A percentile compares a stretch with the other conserved stretches of the same genome.
Evolutionary conservation across 1,140 invertebrate species (phyloP).

Genomic region (Dufourea novaeangliae): DNA sequence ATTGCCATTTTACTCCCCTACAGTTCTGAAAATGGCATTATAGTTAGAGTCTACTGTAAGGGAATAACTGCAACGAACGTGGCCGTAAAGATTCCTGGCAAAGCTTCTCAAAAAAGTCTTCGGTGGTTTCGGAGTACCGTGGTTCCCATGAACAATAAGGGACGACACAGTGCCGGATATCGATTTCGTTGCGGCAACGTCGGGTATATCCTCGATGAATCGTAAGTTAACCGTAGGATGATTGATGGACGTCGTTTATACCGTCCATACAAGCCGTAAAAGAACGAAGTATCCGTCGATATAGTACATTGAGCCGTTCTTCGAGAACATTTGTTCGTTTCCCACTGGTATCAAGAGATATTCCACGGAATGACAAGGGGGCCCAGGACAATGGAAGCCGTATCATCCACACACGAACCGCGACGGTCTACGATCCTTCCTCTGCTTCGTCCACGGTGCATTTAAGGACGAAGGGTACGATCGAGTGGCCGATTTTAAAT

Average conservation of each 20-base stretch:
- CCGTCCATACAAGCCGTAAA: conserved; percentile 26
- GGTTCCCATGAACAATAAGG: background rate
- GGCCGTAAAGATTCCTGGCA: background rate
- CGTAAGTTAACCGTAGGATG: conserved; percentile 35
- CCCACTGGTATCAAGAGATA: conserved; percentile 71
- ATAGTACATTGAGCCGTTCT: conserved; percentile 53
- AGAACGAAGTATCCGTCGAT: conserved; percentile 22
- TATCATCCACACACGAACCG: conserved; percentile 48
- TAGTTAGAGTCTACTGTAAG: no score
- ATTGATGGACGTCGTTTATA: conserved; percentile 59
- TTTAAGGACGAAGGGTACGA: conserved; percentile 35
- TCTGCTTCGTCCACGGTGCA: conserved; percentile 33
- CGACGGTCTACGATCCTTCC: conserved; percentile 28
- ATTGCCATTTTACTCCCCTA: no score
- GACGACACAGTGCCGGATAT: background rate
- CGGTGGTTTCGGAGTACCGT: background rate
- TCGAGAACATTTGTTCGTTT: conserved; percentile 67
- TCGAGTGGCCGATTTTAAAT: conserved; percentile 58
- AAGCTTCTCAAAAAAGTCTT: background rate
- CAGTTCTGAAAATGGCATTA: no score
- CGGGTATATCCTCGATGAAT: background rate
- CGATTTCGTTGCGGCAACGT: background rate
- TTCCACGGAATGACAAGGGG: conserved; percentile 66
- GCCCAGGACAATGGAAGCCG: conserved; percentile 62
- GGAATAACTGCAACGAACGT: no score